Evolutionary conservation across 2,797 vertebrate genomes (phyloP).

Genomic region (Gobio occitaniae): DNA sequence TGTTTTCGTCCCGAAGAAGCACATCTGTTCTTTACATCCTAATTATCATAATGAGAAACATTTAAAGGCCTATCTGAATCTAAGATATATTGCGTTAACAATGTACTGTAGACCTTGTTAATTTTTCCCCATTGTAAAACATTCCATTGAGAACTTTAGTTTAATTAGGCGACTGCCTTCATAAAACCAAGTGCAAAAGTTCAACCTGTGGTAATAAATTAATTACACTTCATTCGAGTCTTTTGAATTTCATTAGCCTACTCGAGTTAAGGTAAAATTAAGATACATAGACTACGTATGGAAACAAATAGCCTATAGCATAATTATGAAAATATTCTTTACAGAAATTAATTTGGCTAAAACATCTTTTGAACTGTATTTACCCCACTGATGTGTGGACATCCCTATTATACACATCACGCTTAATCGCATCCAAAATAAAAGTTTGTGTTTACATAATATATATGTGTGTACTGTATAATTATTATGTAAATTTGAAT

Average conservation of each 20-base stretch:
- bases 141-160: not conserved
- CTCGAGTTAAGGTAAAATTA: not conserved
- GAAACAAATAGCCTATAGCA: not conserved
- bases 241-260: not conserved
- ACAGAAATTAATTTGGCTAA: not conserved
- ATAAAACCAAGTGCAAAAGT: not conserved
- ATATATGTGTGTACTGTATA: not conserved
- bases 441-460: conserved; percentile 8
- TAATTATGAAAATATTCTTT: not conserved
- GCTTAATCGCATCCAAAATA: too few relatives aligned
- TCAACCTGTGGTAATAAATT: not conserved
- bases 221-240: not conserved
- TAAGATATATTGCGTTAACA: not conserved
- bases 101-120: not conserved
- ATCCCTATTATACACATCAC: not conserved
- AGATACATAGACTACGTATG: not conserved
- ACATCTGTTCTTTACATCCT: not conserved
- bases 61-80: too few relatives aligned
- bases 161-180: not conserved
- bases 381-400: not conserved
- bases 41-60: not conserved
- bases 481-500: too few relatives aligned
- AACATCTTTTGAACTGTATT: not conserved
- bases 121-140: not conserved
- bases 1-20: not conserved